Percentiles rank a stretch among this genome's conserved stretches.
phyloP scores from a whole-genome alignment of 2,797 vertebrate species.

The Pelodytes ibericus region DNA sequence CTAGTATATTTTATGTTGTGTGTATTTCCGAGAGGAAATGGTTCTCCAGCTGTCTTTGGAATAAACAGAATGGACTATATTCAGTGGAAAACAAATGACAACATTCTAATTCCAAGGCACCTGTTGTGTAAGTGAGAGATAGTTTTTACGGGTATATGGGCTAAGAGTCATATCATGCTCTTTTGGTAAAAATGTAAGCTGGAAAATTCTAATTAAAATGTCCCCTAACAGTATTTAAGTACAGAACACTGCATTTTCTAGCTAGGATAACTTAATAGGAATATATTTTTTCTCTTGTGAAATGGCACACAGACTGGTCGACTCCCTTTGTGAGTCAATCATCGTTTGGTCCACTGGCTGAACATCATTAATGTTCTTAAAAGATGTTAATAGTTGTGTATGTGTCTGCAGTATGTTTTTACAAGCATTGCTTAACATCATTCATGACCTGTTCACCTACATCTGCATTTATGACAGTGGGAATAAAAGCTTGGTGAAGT shows the following conservation, averaged over 20 bases:
- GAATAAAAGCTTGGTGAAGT: slow-evolving; percentile 1
- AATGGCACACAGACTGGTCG: not conserved
- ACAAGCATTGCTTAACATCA: slow-evolving; percentile 19
- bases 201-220: not conserved
- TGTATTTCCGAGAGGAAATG: no score
- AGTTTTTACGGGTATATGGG: no score
- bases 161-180: no score
- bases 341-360: not conserved
- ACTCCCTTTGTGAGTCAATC: not conserved
- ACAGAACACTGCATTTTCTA: not conserved
- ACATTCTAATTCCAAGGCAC: no score
- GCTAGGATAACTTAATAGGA: not conserved
- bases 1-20: no score
- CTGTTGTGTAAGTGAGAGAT: no score
- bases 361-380: not conserved
- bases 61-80: no score
- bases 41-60: no score
- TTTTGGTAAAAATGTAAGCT: no score
- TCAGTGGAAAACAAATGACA: no score
- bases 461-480: slow-evolving; percentile 10
- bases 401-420: slow-evolving; percentile 10
- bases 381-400: not conserved
- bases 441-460: slow-evolving; percentile 28
- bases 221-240: not conserved
- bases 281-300: not conserved